Conservation (phyloP, 2,888 invertebrate genomes). For the Villa cingulata region DNA sequence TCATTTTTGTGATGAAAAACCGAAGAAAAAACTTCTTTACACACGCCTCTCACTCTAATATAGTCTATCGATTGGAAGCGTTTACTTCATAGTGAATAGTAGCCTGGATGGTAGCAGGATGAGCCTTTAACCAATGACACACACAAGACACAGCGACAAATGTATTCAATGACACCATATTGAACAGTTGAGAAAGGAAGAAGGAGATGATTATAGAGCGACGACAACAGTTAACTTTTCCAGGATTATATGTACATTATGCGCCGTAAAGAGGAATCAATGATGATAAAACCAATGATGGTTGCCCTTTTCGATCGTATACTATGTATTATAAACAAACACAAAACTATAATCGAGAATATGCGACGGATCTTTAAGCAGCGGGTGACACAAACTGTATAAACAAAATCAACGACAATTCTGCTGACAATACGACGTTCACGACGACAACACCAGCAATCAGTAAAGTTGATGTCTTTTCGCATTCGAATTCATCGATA, state of each 20-base stretch:
- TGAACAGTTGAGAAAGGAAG: not conserved
- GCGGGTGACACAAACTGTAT: too few species aligned
- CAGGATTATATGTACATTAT: not conserved
- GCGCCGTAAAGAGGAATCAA: not conserved
- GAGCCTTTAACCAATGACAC: conserved; percentile 12
- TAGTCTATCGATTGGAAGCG: not conserved
- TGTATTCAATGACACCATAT: not conserved
- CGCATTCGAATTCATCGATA: not conserved
- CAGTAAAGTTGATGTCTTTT: not conserved
- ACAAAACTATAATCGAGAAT: too few species aligned
- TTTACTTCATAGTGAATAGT: not conserved
- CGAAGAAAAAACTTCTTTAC: not conserved
- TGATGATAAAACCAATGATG: not conserved
- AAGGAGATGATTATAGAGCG: not conserved
- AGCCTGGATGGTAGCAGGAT: not conserved
- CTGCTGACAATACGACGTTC: too few species aligned
- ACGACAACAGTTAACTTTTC: too few species aligned
- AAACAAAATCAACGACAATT: too few species aligned
- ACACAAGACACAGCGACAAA: conserved; percentile 8
- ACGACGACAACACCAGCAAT: too few species aligned
- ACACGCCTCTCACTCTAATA: not conserved
- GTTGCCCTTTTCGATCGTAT: not conserved
- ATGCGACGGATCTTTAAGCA: too few species aligned
- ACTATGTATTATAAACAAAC: too few species aligned
- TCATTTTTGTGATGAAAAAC: too few species aligned